A percentile compares a stretch with the other conserved stretches of the same genome.
Conservation (phyloP, 2,888 invertebrate genomes). For the Thyatira batis region DNA sequence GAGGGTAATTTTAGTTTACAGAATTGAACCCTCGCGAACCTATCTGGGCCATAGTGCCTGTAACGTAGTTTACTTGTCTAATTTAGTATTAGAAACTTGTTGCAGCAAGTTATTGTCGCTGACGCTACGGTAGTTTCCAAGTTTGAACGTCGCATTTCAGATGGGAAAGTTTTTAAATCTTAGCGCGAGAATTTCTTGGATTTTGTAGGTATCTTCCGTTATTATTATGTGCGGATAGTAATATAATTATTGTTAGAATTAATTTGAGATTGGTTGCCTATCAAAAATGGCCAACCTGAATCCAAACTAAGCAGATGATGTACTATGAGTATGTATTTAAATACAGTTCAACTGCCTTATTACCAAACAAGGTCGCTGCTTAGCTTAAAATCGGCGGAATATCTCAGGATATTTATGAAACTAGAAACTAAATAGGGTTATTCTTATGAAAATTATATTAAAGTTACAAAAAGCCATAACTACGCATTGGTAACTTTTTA, state of each 20-base stretch:
- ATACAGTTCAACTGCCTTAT: no score
- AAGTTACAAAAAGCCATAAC: neutral
- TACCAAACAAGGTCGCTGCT: no score
- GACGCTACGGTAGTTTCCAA: neutral
- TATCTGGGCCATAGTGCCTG: constrained; percentile 2
- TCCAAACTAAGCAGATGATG: no score
- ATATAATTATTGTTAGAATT: neutral
- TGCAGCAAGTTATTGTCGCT: constrained; percentile 9
- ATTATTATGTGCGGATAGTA: no score
- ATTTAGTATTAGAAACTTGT: constrained; percentile 12
- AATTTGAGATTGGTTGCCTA: no score
- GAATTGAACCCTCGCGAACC: no score
- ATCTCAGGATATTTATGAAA: no score
- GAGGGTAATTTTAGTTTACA: no score
- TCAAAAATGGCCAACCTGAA: no score
- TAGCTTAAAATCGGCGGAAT: no score
- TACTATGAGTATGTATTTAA: neutral
- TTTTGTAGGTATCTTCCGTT: no score
- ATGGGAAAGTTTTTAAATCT: neutral
- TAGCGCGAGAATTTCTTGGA: no score
- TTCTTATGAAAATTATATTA: neutral
- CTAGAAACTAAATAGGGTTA: neutral
- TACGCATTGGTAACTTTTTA: neutral
- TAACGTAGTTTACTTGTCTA: constrained; percentile 13
- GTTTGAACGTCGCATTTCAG: neutral